Evolutionary conservation across 2,888 invertebrate species (phyloP), one percentile per base, ranked within the genome.

Genomic region (Branchellion lobata): DNA sequence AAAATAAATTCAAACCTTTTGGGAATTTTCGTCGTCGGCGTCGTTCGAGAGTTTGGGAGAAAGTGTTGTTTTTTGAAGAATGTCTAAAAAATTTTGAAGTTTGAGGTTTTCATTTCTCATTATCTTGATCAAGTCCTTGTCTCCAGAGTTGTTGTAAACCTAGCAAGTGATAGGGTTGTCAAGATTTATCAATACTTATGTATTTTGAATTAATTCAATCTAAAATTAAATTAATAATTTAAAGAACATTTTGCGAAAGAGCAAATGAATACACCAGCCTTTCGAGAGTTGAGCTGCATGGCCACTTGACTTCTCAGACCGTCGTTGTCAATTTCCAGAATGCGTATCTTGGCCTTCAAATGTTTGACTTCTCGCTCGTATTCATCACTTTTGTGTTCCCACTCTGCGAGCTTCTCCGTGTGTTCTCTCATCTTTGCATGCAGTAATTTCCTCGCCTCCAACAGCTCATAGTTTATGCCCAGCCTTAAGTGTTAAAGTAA

Each of bases 31-130:
- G 14, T 40, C 40, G 40, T 40, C 14, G 8, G 14, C 8, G 8
- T 24, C 61, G 8, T 24, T 57, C 21, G 21, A 24, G 24, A 14
- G 61, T n/a, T 18, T 57, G 24, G 11, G 3, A 5, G 61, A n/a
- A 3, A 14, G 61, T 18, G 61, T 57, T 5, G 61, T 57, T n/a
- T 57, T 5, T n/a, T 57, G 14, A 5, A 57, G 61, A 24, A 57
- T 57, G 5, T 24, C 24, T 57, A 57, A 57, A 57, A 57, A 57
- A n/a, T n/a, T 24, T n/a, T 24, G 21, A 5, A 57, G 61, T 57
- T 57, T 57, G 3, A 24, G 21, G 21, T 57, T 57, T n/a, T 57
- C 61, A n/a, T 57, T 57, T 57, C 61, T 57, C 61, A 57, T 24
- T n/a, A 14, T 18, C 21, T 24, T 57, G 5, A 24, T 57, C 61